A percentile compares a stretch with the other conserved stretches of the same genome.
These are phyloP conservation scores for Dascyllus trimaculatus DNA, from an alignment of 2,113 vertebrate genomes.

Conservation along the genomic window DNA sequence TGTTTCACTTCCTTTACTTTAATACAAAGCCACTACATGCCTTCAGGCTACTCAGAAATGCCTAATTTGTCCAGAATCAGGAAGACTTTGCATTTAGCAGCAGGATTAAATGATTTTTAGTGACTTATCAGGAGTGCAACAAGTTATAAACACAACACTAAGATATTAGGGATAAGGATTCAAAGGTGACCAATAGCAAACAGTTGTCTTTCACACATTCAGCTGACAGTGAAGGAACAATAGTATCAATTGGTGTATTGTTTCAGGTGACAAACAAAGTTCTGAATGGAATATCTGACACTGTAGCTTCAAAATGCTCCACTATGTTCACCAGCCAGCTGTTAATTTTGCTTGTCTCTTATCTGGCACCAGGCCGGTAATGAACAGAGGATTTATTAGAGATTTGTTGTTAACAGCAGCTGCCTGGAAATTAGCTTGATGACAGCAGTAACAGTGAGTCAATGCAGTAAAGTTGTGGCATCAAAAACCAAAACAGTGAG, in stretches of 20 bases:
- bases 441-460: neutral
- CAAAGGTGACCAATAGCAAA: too few relatives aligned
- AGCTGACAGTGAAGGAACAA: too few relatives aligned
- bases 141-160: too few relatives aligned
- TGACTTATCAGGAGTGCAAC: neutral
- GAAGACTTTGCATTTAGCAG: neutral
- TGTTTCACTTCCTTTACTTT: constrained; percentile 9
- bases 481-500: neutral
- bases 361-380: neutral
- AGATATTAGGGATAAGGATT: too few relatives aligned
- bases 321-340: neutral
- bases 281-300: neutral
- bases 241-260: neutral
- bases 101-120: neutral
- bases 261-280: neutral
- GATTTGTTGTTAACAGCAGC: neutral
- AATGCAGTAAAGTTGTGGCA: neutral
- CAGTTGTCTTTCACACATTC: too few relatives aligned
- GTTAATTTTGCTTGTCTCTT: neutral
- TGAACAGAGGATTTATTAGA: neutral
- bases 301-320: neutral
- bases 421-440: neutral
- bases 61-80: neutral
- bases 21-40: neutral
- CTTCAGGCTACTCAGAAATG: neutral